Percentiles rank a stretch among this genome's conserved stretches.
phyloP scores from a whole-genome alignment of 2,888 invertebrate species.

The Drosophila subsilvestris region DNA sequence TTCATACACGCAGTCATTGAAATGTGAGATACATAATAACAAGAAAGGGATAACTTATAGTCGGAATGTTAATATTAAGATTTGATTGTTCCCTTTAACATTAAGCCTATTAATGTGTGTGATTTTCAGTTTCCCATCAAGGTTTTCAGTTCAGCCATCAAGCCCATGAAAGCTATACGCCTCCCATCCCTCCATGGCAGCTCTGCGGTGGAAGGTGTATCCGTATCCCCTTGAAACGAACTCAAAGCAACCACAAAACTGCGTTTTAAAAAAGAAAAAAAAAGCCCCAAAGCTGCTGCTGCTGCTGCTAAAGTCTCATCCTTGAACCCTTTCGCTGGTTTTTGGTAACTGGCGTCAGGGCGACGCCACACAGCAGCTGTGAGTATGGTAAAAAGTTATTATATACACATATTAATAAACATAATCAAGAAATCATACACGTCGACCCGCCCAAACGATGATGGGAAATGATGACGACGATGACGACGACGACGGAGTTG shows the following conservation, averaged over 20 bases:
- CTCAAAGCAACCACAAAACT: conserved; percentile 8
- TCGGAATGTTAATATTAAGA: no score
- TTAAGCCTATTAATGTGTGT: no score
- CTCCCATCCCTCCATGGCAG: no score
- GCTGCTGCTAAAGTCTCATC: not conserved
- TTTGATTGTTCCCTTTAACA: no score
- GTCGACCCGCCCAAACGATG: conserved; percentile 20
- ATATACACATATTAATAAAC: conserved; percentile 61
- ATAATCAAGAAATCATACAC: conserved; percentile 64
- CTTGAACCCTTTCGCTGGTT: conserved; percentile 28
- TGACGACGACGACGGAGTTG: conserved; percentile 5
- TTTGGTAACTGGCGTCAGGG: conserved; percentile 19
- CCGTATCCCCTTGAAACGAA: not conserved
- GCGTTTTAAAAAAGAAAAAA: not conserved
- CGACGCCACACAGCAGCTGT: conserved; percentile 32
- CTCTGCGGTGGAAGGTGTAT: not conserved
- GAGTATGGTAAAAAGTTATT: conserved; percentile 35
- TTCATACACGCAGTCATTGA: no score
- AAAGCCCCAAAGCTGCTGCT: not conserved
- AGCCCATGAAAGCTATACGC: no score
- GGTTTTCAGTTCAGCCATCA: not conserved
- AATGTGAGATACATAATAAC: conserved; percentile 1
- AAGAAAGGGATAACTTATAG: no score
- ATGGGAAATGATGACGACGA: conserved; percentile 13
- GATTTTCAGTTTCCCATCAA: no score